Base-by-base conservation (phyloP, 1,140 invertebrate species). In the Drosophila truncata region DNA sequence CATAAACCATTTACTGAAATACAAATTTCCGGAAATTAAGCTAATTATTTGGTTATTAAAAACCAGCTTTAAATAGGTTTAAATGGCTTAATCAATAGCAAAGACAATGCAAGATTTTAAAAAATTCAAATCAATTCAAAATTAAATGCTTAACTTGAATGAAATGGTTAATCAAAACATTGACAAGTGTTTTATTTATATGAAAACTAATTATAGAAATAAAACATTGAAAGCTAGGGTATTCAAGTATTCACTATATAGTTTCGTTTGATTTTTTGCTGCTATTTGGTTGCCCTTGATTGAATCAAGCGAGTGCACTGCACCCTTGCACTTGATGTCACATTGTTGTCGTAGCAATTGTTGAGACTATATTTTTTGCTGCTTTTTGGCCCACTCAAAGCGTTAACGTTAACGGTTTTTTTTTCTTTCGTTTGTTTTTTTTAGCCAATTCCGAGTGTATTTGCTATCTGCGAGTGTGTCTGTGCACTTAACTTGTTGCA, bases 401-500 rank as follows among this genome's bases (percentile, higher is more conserved):
- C 23, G 44, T 16, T 46, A 46, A 46, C 44, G 71, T 49, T 54
- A 67, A 83, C 67, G n/a, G 25, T 50, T 50, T 18, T 31, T 29
- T 52, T 87, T 81, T 78, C 71, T 88, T 77, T 77, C 27, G 25
- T 29, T 49, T 6, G 4, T 50, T 33, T 52, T 52, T 33, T 78
- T 78, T 71, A 74, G 85, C 59, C 83, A 66, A 78, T 84, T 80
- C 54, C 37, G 39, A 73, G 76, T 80, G 57, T 60, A 10, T 37
- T 10, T 52, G 39, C 64, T 44, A 29, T 20, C 33, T 13, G 44
- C 18, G 41, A 20, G 35, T 57, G 16, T 39, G 18, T 81, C 71
- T 82, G 78, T 82, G 85, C 85, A 82, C 72, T 71, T 59, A 82
- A 79, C 83, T 87, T 80, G 79, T 87, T 86, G 83, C 82, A 86